Percentiles rank a stretch among this genome's conserved stretches.
These are phyloP conservation scores for Arrhopalites spinosus DNA, from an alignment of 2,888 invertebrate species.

Conservation along the genomic window DNA sequence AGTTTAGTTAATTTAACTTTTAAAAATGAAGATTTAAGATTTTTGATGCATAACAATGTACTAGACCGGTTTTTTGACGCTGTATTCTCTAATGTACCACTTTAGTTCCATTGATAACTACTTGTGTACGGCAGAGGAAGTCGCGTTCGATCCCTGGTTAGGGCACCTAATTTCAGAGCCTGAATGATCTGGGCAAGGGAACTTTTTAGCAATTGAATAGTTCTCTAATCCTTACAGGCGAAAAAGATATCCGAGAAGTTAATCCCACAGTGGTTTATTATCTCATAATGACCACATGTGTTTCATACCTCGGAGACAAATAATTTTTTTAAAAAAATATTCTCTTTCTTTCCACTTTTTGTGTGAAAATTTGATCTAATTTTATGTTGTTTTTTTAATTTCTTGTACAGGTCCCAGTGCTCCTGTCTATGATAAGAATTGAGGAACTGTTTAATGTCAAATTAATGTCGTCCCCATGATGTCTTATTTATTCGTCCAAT, in stretches of 20 bases:
- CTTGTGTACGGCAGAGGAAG: not conserved
- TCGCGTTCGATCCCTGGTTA: not conserved
- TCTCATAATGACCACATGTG: not conserved
- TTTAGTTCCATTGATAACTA: not conserved
- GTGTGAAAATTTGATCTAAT: too few relatives aligned
- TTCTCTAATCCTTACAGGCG: slow-evolving; percentile 7
- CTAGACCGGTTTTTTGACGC: too few relatives aligned
- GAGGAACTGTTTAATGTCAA: too few relatives aligned
- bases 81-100: not conserved
- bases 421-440: too few relatives aligned
- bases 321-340: not conserved
- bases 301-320: not conserved
- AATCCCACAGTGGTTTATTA: not conserved
- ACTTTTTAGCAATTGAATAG: not conserved
- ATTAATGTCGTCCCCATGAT: too few relatives aligned
- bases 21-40: too few relatives aligned
- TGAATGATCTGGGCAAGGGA: slow-evolving; percentile 5
- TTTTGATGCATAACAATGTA: too few relatives aligned
- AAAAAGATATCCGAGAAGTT: not conserved
- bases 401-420: too few relatives aligned
- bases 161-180: not conserved
- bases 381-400: too few relatives aligned
- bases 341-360: too few relatives aligned
- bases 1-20: too few relatives aligned
- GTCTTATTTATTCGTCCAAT: too few relatives aligned